phyloP scores from a whole-genome alignment of 2,888 invertebrate genomes.

The Agonopterix heracliana region DNA sequence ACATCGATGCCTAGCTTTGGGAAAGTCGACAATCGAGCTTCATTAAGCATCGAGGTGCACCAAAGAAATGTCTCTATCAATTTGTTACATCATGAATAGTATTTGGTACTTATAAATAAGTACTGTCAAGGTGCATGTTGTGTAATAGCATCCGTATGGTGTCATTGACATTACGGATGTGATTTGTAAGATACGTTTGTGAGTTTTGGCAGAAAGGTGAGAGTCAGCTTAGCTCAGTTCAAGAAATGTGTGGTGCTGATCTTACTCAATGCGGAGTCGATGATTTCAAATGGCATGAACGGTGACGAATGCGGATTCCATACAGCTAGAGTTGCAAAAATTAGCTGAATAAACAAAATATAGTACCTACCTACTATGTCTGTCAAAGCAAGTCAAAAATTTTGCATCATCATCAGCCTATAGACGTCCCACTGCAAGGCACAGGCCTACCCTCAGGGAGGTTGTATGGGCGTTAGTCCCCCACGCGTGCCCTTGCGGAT shows the following conservation, averaged over 20 bases:
- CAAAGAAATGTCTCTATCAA: slow-evolving; percentile 18
- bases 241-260: slow-evolving; percentile 4
- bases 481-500: too few relatives aligned
- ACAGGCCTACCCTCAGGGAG: too few relatives aligned
- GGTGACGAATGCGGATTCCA: too few relatives aligned
- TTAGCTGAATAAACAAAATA: too few relatives aligned
- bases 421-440: too few relatives aligned
- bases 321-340: too few relatives aligned
- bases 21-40: not conserved
- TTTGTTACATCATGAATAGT: slow-evolving; percentile 47
- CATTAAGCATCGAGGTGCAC: slow-evolving; percentile 18
- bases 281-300: not conserved
- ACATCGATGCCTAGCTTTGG: not conserved
- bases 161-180: slow-evolving; percentile 69
- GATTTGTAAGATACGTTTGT: slow-evolving; percentile 36
- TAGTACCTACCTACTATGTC: too few relatives aligned
- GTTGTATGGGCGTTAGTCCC: too few relatives aligned
- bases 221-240: slow-evolving; percentile 11
- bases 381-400: too few relatives aligned
- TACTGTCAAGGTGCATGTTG: slow-evolving; percentile 68
- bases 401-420: too few relatives aligned
- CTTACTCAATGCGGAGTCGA: slow-evolving; percentile 4
- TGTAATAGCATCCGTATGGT: slow-evolving; percentile 61
- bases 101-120: slow-evolving; percentile 37
- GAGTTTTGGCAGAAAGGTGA: slow-evolving; percentile 47